Evolutionary conservation across 2,888 invertebrate species (phyloP).

Genomic region (Iphiclides podalirius): DNA sequence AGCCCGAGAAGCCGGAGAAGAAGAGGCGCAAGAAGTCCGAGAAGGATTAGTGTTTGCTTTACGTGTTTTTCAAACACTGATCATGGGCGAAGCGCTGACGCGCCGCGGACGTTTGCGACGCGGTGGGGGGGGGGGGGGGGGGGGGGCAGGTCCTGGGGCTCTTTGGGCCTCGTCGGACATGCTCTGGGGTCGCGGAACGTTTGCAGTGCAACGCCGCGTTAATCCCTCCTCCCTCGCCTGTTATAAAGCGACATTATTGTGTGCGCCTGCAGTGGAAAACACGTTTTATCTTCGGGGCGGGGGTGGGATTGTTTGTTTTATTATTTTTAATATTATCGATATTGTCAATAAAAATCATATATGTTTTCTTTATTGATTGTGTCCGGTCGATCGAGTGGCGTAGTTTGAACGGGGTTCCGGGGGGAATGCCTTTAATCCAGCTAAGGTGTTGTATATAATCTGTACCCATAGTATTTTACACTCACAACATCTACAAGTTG

Average conservation of each 20-base stretch:
- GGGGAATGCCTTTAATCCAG: too few species aligned
- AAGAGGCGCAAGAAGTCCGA: slow-evolving; percentile 59
- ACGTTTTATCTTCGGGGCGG: too few species aligned
- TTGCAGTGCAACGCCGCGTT: not conserved
- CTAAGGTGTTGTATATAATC: too few species aligned
- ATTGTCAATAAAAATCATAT: not conserved
- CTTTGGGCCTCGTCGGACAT: too few species aligned
- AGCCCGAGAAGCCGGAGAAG: slow-evolving; percentile 43
- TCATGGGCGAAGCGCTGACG: slow-evolving; percentile 28
- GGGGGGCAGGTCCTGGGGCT: too few species aligned
- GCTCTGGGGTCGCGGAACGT: not conserved
- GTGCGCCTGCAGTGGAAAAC: not conserved
- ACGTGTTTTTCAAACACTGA: slow-evolving; percentile 57
- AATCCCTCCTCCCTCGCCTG: too few species aligned
- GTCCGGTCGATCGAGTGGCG: not conserved
- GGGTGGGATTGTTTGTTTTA: not conserved
- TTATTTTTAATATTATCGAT: not conserved
- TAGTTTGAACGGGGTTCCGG: not conserved
- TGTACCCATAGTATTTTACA: too few species aligned
- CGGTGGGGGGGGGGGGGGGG: too few species aligned
- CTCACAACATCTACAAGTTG: too few species aligned
- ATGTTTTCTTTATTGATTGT: not conserved
- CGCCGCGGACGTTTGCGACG: slow-evolving; percentile 21
- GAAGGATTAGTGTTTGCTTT: slow-evolving; percentile 71
- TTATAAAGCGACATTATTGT: not conserved